Evolutionary conservation across 2,888 invertebrate species (phyloP), one percentile per base, ranked within the genome.

Genomic region (Pyrochroa serraticornis): DNA sequence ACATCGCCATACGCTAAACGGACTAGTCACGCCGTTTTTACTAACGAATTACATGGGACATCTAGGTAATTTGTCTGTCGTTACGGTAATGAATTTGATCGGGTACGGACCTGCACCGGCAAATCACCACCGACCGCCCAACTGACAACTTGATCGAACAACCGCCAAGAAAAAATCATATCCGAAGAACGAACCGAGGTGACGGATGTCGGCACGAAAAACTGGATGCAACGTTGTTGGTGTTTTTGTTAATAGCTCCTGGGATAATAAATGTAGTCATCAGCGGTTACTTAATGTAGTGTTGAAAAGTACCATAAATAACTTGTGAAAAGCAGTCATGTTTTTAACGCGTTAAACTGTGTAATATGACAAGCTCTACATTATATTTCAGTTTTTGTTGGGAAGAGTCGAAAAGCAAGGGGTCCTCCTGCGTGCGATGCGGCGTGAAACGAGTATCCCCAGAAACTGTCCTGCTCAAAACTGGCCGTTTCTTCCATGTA

Each of bases 1-100:
- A 76, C 73, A 76, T 76, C 77, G 73, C 72, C 71, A 70, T 68
- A 64, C 65, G 74, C 73, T 75, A 76, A 77, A 76, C 74, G 77
- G 70, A 73, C 79, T 71, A 79, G 78, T 77, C 76, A 77, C 73
- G 75, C 73, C 74, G 74, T 75, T 74, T 75, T 76, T 77, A 76
- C 76, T 73, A 73, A 75, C 71, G 75, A 73, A 76, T 76, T 73
- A 75, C 75, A 75, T 63, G 72, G 68, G 73, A 74, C 73, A 68
- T 74, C 67, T 71, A 71, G 67, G 72, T 75, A 75, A 76, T 77
- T 77, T 77, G 77, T 76, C 73, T 69, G 70, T 70, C 65, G 68
- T 58, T 48, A 42, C 37, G 43, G 34, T 46, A 51, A 56, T 56
- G 38, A 41, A 56, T 50, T 50, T 39, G 22, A 22, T 22, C 22